Conservation (phyloP, 2,113 vertebrate species). For the Microcebus ravelobensis region DNA sequence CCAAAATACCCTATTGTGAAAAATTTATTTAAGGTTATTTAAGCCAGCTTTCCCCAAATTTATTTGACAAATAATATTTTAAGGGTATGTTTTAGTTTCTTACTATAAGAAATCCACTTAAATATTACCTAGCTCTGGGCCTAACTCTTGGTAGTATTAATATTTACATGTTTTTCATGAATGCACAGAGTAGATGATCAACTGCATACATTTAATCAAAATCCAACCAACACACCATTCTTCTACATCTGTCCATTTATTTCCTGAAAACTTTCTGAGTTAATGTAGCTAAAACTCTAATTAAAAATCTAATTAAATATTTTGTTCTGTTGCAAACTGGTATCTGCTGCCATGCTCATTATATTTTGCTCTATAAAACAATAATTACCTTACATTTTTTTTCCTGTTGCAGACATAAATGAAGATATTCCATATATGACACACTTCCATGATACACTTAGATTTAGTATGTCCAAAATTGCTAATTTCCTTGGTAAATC, state of each 20-base stretch:
- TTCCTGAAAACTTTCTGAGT: background rate
- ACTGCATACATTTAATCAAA: background rate
- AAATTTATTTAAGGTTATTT: background rate
- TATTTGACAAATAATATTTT: background rate
- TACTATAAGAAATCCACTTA: background rate
- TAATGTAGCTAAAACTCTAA: background rate
- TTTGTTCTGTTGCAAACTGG: background rate
- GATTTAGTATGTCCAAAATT: background rate
- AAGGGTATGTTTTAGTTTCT: background rate
- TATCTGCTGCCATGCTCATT: background rate
- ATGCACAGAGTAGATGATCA: background rate
- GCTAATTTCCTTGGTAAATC: background rate
- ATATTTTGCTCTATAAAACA: background rate
- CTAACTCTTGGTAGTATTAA: background rate
- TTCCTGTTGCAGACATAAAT: background rate
- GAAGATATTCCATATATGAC: background rate
- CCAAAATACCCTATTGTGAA: background rate
- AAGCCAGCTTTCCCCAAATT: background rate
- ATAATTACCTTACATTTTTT: background rate
- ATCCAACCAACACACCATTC: background rate
- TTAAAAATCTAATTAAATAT: background rate
- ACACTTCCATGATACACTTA: background rate
- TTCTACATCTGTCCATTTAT: background rate
- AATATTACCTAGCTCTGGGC: accelerated
- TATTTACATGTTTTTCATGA: background rate